Conservation (phyloP, 2,797 vertebrate species). For the Anas capensis region DNA sequence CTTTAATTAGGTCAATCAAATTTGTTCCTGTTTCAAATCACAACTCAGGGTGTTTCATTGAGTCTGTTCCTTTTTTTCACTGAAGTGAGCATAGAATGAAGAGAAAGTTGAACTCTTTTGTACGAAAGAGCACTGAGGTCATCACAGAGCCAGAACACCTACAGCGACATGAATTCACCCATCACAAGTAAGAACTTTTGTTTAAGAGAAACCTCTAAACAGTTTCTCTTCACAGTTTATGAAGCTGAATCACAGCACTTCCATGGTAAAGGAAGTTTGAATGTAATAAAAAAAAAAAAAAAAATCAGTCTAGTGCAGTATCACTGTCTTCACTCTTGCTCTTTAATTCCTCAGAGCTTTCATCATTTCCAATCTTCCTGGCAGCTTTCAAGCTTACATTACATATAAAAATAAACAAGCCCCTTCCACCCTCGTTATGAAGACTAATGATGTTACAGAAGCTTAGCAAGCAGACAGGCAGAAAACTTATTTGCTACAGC, state of each 20-base stretch:
- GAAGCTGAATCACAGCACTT: not conserved
- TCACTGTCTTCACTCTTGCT: not conserved
- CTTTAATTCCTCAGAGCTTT: conserved; percentile 7
- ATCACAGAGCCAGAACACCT: not conserved
- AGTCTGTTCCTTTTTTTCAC: not conserved
- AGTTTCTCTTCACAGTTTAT: not conserved
- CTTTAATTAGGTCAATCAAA: not conserved
- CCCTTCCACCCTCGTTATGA: not conserved
- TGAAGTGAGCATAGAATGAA: not conserved
- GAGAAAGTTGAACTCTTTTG: not conserved
- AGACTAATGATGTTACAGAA: not conserved
- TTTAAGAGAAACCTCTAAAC: not conserved
- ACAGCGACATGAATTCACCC: not conserved
- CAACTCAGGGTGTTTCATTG: not conserved
- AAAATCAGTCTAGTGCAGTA: not conserved
- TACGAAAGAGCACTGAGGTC: not conserved
- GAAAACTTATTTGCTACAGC: not conserved
- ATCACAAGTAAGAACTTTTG: not conserved
- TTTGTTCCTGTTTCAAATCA: not conserved
- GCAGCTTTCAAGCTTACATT: not conserved
- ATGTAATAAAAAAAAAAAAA: not conserved
- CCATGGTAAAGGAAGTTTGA: not conserved
- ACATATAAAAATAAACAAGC: not conserved
- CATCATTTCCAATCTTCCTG: not conserved
- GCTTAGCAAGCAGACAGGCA: not conserved